These are phyloP conservation scores for Lagocephalus sceleratus DNA, from an alignment of 2,797 vertebrate species.

Conservation along the genomic window DNA sequence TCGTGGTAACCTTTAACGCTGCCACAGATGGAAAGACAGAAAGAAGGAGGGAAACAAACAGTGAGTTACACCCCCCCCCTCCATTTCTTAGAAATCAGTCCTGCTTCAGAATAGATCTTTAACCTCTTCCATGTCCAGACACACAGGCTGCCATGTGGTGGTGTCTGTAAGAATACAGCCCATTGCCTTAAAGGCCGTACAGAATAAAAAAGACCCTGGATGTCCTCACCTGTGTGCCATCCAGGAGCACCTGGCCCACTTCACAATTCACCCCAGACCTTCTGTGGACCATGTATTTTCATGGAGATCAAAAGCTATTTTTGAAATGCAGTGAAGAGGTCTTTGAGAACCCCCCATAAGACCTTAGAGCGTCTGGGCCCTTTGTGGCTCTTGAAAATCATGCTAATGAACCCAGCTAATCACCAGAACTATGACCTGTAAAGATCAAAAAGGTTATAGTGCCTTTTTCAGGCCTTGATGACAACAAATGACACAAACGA, in stretches of 20 bases:
- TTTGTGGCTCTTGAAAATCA: conserved; percentile 46
- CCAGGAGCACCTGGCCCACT: conserved; percentile 48
- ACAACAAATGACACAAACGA: conserved; percentile 74
- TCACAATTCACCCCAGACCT: conserved; percentile 31
- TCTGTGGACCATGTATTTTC: conserved; percentile 42
- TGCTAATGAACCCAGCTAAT: conserved; percentile 71
- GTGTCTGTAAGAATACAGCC: too few species aligned
- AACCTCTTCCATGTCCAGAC: too few species aligned
- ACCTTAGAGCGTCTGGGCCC: not conserved
- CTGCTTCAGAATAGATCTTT: too few species aligned
- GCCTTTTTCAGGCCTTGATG: conserved; percentile 63
- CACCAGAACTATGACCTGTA: conserved; percentile 56
- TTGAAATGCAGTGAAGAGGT: conserved; percentile 21
- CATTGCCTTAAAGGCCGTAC: too few species aligned
- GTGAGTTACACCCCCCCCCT: too few species aligned
- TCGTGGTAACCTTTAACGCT: too few species aligned
- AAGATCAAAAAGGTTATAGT: conserved; percentile 66
- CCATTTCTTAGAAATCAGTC: too few species aligned
- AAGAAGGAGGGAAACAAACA: too few species aligned
- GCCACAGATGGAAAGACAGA: too few species aligned
- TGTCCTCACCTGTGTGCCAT: conserved; percentile 30
- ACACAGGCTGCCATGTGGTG: too few species aligned
- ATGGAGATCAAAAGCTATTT: conserved; percentile 48
- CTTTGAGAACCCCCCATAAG: conserved; percentile 24
- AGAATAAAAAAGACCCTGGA: conserved; percentile 1